phyloP scores from a whole-genome alignment of 2,888 invertebrate genomes.

The Caenorhabditis wallacei region DNA sequence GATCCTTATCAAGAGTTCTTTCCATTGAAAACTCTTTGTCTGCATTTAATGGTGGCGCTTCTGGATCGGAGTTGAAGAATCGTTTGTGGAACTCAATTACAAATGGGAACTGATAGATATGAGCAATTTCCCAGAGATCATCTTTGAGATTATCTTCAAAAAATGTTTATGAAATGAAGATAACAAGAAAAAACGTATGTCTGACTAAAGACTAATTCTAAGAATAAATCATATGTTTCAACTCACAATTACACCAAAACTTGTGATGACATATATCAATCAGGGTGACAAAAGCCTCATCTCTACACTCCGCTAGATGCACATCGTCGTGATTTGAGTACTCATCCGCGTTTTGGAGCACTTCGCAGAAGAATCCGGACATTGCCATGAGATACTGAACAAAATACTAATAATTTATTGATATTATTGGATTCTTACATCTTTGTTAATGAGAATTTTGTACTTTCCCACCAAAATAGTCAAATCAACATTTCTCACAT shows the following conservation, averaged over 20 bases:
- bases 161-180: too few species aligned
- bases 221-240: neutral
- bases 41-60: conserved; percentile 9
- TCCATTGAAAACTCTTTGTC: conserved; percentile 33
- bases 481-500: conserved; percentile 5
- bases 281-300: conserved; percentile 34
- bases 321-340: conserved; percentile 21
- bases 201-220: neutral
- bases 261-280: conserved; percentile 49
- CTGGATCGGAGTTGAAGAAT: neutral
- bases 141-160: conserved; percentile 29
- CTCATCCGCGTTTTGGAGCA: conserved; percentile 10
- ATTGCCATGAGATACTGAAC: conserved; percentile 32
- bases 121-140: conserved; percentile 11
- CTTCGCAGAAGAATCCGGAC: conserved; percentile 24
- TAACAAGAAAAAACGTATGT: too few species aligned
- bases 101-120: conserved; percentile 24
- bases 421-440: conserved; percentile 10
- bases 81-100: conserved; percentile 1
- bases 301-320: neutral
- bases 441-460: conserved; percentile 31
- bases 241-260: conserved; percentile 40
- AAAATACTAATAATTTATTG: neutral
- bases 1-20: conserved; percentile 8
- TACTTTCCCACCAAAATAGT: conserved; percentile 16